phyloP scores from a whole-genome alignment of 2,797 vertebrate genomes.

The Megaceryle alcyon region DNA sequence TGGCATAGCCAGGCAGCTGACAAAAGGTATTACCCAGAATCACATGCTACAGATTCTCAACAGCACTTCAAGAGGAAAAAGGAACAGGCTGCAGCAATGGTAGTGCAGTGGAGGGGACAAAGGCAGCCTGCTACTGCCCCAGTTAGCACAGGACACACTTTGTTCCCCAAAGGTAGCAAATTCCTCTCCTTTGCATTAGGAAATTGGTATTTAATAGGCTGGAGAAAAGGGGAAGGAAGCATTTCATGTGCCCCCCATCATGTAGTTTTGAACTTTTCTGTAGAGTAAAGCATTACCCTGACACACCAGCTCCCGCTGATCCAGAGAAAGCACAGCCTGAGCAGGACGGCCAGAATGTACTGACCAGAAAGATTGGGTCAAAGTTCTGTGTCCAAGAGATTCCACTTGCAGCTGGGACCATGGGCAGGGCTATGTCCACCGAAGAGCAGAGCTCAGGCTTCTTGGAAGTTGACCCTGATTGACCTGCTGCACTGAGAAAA shows the following conservation, averaged over 20 bases:
- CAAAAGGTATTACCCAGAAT: neutral
- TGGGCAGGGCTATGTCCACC: rapidly evolving
- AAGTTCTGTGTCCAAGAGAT: neutral
- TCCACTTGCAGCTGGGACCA: neutral
- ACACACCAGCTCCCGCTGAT: rapidly evolving
- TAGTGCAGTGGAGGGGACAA: neutral
- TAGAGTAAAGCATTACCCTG: neutral
- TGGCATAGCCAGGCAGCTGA: neutral
- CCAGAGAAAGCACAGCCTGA: neutral
- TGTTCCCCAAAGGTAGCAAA: neutral
- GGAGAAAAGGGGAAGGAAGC: neutral
- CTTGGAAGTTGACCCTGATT: neutral
- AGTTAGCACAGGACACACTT: neutral
- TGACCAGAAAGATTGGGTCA: neutral
- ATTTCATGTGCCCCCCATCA: rapidly evolving
- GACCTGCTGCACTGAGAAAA: neutral
- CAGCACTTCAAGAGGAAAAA: neutral
- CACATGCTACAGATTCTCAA: neutral
- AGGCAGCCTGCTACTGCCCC: neutral
- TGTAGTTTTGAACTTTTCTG: rapidly evolving
- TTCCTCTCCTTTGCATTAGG: neutral
- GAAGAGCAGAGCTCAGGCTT: neutral
- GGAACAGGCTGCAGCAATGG: rapidly evolving
- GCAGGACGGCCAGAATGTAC: rapidly evolving
- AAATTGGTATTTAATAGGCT: neutral